Base-by-base conservation (phyloP, 2,797 vertebrate genomes). In the Dryobates pubescens region DNA sequence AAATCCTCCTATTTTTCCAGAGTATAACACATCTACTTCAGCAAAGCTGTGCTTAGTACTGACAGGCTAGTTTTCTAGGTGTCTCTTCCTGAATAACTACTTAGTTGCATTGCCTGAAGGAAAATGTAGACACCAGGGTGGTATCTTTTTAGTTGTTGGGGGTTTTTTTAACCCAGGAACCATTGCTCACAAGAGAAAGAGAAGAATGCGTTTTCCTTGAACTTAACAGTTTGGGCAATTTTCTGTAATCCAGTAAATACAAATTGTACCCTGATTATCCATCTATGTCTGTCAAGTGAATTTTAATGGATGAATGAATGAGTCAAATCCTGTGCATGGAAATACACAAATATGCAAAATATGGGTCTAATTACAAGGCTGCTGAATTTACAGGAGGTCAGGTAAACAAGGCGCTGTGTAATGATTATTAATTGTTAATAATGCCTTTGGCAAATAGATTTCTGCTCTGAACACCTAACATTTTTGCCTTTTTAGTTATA, bases 361-460 rank as follows among this genome's bases (percentile, higher is more conserved):
- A 96, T 97, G 97, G 96, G 97, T 97, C 97, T 98, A 98, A 98
- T 98, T 98, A 98, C 96, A 97, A 98, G 97, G 97, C 97, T 97
- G 97, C 96, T 97, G 96, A 97, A 98, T 98, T 98, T 98, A 97
- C 96, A 97, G 96, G 95, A 97, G 98, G 98, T 98, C 98, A 98
- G 97, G 97, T 98, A 98, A 98, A 98, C 98, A 98, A 98, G 97
- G 95, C 97, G 97, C 97, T 96, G 93, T 98, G 97, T 98, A 98
- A 98, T 98, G 98, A 97, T 98, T 98, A 98, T 98, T 98, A 98
- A 98, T 98, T 98, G 98, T 98, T 98, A 98, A 98, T 98, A 98
- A 98, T 97, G 98, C 98, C 97, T 98, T 98, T 98, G 97, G 96
- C 95, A 96, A 97, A 97, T 92, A 96, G 87, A 88, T 95, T 97